Conservation (phyloP, 1,140 invertebrate species). For the Harlomillsia oculata region DNA sequence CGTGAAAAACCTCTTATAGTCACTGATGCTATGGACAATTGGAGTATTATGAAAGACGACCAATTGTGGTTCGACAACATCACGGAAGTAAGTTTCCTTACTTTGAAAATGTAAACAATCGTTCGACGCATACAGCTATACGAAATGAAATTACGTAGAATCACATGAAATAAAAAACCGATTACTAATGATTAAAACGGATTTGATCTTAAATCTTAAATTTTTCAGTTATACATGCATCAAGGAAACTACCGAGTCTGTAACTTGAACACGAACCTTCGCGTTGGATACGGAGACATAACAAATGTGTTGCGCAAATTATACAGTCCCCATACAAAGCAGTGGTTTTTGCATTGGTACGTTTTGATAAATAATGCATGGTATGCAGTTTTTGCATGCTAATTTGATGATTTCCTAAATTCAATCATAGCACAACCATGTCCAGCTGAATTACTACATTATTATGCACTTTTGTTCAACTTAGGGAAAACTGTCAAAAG, state of each 20-base stretch:
- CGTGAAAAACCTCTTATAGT: slow-evolving; percentile 62
- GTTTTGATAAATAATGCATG: slow-evolving; percentile 10
- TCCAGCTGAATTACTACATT: too few species aligned
- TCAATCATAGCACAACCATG: too few species aligned
- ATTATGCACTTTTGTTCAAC: slow-evolving; percentile 15
- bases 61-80: slow-evolving; percentile 58
- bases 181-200: too few species aligned
- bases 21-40: slow-evolving; percentile 58
- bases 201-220: neutral
- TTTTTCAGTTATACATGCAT: slow-evolving; percentile 37
- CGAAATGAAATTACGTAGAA: too few species aligned
- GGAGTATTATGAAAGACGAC: slow-evolving; percentile 53
- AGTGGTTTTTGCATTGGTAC: slow-evolving; percentile 70
- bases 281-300: slow-evolving; percentile 46
- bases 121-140: too few species aligned
- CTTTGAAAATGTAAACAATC: too few species aligned
- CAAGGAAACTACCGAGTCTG: slow-evolving; percentile 43
- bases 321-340: slow-evolving; percentile 53
- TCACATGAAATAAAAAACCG: too few species aligned
- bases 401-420: too few species aligned
- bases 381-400: too few species aligned
- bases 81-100: slow-evolving; percentile 45
- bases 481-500: slow-evolving; percentile 68
- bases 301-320: slow-evolving; percentile 47
- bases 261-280: slow-evolving; percentile 57